phyloP scores from a whole-genome alignment of 2,113 vertebrate species.

The Lasiurus borealis region DNA sequence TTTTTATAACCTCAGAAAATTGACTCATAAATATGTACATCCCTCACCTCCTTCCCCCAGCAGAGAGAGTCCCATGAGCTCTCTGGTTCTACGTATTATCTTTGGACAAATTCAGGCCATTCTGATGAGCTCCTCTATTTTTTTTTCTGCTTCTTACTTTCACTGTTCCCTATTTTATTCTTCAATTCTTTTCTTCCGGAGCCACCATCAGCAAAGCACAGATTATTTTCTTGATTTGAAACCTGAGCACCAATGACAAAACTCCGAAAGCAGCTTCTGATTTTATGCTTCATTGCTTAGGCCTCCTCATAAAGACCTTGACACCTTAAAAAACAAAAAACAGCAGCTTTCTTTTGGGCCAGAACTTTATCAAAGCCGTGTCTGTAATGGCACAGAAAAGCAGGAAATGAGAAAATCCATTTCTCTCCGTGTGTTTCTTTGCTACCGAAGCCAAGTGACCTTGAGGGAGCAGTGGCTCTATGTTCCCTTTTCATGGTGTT shows the following conservation, averaged over 20 bases:
- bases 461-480: slow-evolving; percentile 44
- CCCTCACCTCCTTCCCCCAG: neutral
- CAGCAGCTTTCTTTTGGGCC: neutral
- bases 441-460: slow-evolving; percentile 69
- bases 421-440: neutral
- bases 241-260: neutral
- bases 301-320: neutral
- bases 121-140: neutral
- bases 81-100: neutral
- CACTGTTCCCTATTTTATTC: neutral
- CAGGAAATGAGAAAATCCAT: slow-evolving; percentile 47
- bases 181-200: neutral
- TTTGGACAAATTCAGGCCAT: neutral
- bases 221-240: slow-evolving; percentile 59
- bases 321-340: slow-evolving; percentile 62
- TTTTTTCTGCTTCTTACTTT: neutral
- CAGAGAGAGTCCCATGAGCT: neutral
- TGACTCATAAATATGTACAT: neutral
- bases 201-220: neutral
- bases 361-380: slow-evolving; percentile 9
- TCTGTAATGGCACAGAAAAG: slow-evolving; percentile 41
- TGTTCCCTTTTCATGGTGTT: neutral
- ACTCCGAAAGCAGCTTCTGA: slow-evolving; percentile 9
- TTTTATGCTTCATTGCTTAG: slow-evolving; percentile 72
- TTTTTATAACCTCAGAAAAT: neutral